These are phyloP conservation scores for Lepidurus arcticus DNA, from an alignment of 1,140 invertebrate species.

Conservation along the genomic window DNA sequence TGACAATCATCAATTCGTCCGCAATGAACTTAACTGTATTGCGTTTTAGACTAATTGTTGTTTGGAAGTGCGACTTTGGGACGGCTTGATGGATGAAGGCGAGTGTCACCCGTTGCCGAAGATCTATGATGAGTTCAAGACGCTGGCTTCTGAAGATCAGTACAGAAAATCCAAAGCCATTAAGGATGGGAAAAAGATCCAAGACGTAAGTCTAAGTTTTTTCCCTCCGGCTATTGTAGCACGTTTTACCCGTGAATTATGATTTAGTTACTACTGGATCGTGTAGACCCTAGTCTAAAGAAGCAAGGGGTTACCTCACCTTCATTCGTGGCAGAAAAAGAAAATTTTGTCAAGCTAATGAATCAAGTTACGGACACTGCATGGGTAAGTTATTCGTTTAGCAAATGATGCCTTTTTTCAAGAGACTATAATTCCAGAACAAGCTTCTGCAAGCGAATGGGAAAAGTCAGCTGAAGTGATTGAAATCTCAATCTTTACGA, in stretches of 20 bases:
- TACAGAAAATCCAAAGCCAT: neutral
- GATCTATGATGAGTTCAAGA: neutral
- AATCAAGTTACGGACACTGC: constrained; percentile 1
- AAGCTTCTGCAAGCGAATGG: neutral
- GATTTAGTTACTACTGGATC: neutral
- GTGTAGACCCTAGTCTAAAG: neutral
- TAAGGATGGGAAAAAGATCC: neutral
- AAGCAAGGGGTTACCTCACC: neutral
- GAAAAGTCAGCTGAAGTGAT: neutral
- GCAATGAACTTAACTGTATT: neutral
- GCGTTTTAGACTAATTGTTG: neutral
- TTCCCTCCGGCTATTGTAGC: no score
- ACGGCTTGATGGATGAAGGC: neutral
- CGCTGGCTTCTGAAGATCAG: neutral
- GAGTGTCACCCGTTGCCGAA: neutral
- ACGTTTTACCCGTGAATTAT: no score
- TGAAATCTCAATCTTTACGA: neutral
- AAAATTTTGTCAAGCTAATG: neutral
- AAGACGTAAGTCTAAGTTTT: neutral
- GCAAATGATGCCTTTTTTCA: neutral
- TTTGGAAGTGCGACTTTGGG: neutral
- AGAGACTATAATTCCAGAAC: neutral
- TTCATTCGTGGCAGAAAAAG: neutral
- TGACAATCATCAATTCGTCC: neutral
- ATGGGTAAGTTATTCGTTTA: neutral